Evolutionary conservation across 2,888 invertebrate genomes (phyloP).

Genomic region (Polydrusus pterygomalis): DNA sequence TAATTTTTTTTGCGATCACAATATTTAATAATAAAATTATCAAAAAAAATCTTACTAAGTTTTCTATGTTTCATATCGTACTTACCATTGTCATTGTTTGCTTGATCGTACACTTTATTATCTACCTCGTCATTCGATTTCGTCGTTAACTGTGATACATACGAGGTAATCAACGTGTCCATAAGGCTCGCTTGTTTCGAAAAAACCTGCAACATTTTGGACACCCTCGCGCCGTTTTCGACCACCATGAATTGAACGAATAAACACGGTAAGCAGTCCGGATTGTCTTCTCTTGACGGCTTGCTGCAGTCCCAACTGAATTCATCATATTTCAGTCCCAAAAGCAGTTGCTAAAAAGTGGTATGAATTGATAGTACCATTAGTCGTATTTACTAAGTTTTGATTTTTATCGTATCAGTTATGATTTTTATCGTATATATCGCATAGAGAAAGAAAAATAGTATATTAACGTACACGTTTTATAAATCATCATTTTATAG

Average conservation of each 20-base stretch:
- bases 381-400: no score
- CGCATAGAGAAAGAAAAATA: no score
- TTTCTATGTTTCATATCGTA: slow-evolving; percentile 37
- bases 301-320: slow-evolving; percentile 95
- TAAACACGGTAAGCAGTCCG: slow-evolving; percentile 92
- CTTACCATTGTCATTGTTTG: slow-evolving; percentile 66
- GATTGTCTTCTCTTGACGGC: slow-evolving; percentile 88
- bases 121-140: slow-evolving; percentile 72
- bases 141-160: slow-evolving; percentile 79
- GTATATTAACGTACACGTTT: no score
- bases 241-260: slow-evolving; percentile 92
- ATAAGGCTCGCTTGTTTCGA: slow-evolving; percentile 84
- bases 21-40: no score
- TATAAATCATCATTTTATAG: no score
- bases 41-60: no score
- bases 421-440: no score
- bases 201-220: slow-evolving; percentile 82
- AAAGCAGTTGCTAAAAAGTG: slow-evolving; percentile 81
- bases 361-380: no score
- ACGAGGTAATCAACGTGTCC: slow-evolving; percentile 89
- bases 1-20: no score
- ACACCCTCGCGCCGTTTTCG: slow-evolving; percentile 84
- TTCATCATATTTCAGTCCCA: slow-evolving; percentile 91
- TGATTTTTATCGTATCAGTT: no score
- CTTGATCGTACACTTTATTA: slow-evolving; percentile 65